Percentiles rank a stretch among this genome's conserved stretches.
phyloP scores from a whole-genome alignment of 53 echinoderm and acorn worm species.

The Paracentrotus lividus region DNA sequence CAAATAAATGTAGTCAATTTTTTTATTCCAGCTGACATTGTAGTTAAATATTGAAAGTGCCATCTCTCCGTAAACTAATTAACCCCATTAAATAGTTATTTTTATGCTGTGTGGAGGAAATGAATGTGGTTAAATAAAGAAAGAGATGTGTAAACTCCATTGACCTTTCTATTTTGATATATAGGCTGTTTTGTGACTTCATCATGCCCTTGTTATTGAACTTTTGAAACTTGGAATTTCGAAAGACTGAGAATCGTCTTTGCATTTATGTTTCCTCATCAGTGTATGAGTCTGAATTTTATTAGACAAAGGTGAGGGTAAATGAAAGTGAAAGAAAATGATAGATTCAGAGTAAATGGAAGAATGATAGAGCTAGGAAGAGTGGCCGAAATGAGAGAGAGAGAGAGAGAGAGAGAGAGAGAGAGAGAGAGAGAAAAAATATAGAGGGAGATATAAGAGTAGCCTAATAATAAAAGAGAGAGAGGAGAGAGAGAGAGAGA shows the following conservation, averaged over 20 bases:
- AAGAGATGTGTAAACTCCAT: background rate
- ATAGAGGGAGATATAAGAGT: too few relatives aligned
- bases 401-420: background rate
- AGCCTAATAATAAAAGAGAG: too few relatives aligned
- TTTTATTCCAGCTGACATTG: too few relatives aligned
- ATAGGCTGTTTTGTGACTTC: background rate
- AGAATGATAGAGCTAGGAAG: too few relatives aligned
- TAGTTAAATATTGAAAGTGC: too few relatives aligned
- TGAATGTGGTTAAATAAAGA: background rate
- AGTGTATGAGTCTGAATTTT: too few relatives aligned
- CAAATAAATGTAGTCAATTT: too few relatives aligned
- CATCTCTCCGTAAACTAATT: background rate
- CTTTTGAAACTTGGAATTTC: background rate
- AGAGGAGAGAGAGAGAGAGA: background rate
- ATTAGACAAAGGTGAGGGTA: background rate
- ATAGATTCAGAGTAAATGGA: too few relatives aligned
- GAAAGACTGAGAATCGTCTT: too few relatives aligned
- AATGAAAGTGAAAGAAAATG: background rate
- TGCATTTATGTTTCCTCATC: too few relatives aligned
- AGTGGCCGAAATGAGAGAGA: too few relatives aligned
- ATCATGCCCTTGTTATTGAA: background rate
- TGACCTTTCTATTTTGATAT: slow-evolving; percentile 5
- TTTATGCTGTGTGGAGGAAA: background rate
- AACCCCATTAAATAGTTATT: background rate
- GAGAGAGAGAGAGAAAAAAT: background rate